Evolutionary conservation across 2,888 invertebrate species (phyloP).

Genomic region (Sesamia inferens): DNA sequence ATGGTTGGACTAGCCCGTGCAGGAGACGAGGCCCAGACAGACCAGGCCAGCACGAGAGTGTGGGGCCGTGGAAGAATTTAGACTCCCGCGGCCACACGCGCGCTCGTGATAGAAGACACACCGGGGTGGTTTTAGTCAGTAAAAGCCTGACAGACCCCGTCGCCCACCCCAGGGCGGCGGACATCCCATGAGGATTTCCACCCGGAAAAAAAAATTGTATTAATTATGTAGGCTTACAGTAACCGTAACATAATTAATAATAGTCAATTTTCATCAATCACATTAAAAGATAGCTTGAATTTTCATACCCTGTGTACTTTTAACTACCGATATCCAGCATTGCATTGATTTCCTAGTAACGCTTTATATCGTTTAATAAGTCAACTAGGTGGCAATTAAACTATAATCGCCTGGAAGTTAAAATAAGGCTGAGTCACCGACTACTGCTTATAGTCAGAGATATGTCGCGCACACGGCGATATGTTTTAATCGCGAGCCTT

Average conservation of each 20-base stretch:
- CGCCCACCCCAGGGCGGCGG: no score
- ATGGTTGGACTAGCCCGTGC: background rate
- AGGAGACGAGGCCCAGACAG: no score
- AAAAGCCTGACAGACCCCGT: no score
- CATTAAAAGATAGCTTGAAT: slow-evolving; percentile 1
- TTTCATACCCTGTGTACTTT: slow-evolving; percentile 1
- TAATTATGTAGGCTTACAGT: background rate
- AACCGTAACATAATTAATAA: background rate
- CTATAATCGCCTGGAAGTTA: slow-evolving; percentile 47
- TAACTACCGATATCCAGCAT: slow-evolving; percentile 7
- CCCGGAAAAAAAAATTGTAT: no score
- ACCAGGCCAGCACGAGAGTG: no score
- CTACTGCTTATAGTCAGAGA: slow-evolving; percentile 45
- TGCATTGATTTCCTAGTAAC: slow-evolving; percentile 43
- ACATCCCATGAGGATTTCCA: no score
- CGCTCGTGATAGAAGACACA: no score
- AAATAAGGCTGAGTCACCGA: slow-evolving; percentile 49
- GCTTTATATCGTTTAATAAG: slow-evolving; percentile 12
- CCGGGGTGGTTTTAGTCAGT: no score
- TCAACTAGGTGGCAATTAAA: slow-evolving; percentile 44
- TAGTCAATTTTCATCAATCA: background rate
- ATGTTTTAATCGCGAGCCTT: slow-evolving; percentile 65
- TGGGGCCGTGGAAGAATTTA: no score
- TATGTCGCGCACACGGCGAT: slow-evolving; percentile 54
- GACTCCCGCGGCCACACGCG: no score